phyloP scores from a whole-genome alignment of 2,113 vertebrate genomes.

The Cariama cristata region DNA sequence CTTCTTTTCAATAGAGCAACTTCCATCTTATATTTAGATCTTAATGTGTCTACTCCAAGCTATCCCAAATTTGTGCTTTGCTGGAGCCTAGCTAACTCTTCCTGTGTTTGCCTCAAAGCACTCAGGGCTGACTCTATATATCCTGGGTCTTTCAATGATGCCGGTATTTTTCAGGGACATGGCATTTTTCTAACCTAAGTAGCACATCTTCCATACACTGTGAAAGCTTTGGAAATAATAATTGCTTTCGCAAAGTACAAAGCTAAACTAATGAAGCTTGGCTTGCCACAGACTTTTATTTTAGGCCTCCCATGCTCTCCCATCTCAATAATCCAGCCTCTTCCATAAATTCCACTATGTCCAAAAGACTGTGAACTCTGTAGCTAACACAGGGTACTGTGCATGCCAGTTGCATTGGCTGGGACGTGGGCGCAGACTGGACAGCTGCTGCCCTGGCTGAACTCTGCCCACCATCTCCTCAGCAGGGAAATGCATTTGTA shows the following conservation, averaged over 20 bases:
- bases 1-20: neutral
- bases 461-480: neutral
- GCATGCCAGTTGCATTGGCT: neutral
- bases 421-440: neutral
- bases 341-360: neutral
- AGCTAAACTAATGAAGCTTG: constrained; percentile 24
- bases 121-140: neutral
- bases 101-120: neutral
- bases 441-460: neutral
- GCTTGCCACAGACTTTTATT: neutral
- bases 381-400: neutral
- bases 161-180: neutral
- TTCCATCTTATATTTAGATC: neutral
- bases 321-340: neutral
- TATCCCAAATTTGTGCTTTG: neutral
- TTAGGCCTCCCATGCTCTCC: neutral
- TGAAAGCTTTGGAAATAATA: neutral
- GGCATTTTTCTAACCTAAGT: neutral
- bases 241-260: neutral
- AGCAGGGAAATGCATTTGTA: neutral
- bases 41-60: neutral
- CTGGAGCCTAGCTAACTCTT: neutral
- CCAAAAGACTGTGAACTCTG: neutral
- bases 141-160: neutral
- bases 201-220: neutral